Conservation (phyloP, 1,140 invertebrate species). For the Epicauta chinensis region DNA sequence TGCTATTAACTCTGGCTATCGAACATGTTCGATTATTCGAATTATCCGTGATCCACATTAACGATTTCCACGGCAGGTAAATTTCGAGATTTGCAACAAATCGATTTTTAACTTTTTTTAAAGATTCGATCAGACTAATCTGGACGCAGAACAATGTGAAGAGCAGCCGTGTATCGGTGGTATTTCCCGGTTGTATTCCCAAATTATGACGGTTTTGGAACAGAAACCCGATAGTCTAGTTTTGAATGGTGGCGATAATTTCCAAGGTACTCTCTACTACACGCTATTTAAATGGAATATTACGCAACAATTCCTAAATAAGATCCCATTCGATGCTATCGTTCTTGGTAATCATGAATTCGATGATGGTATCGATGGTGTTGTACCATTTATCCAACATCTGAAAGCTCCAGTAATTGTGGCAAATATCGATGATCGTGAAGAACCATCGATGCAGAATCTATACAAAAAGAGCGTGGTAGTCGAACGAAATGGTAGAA, state of each 20-base stretch:
- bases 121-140: slow-evolving; percentile 64
- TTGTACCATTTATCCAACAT: slow-evolving; percentile 61
- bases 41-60: slow-evolving; percentile 68
- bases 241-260: slow-evolving; percentile 78
- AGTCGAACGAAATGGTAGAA: slow-evolving; percentile 48
- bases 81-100: too few species aligned
- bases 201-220: slow-evolving; percentile 47
- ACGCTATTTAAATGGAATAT: slow-evolving; percentile 68
- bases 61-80: slow-evolving; percentile 73
- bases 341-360: slow-evolving; percentile 85
- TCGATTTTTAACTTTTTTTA: slow-evolving; percentile 36
- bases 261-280: slow-evolving; percentile 82
- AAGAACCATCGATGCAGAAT: slow-evolving; percentile 57
- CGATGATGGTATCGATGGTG: slow-evolving; percentile 58
- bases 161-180: slow-evolving; percentile 62
- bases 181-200: slow-evolving; percentile 58
- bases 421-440: slow-evolving; percentile 64
- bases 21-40: slow-evolving; percentile 42
- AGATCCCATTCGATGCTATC: slow-evolving; percentile 71
- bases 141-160: slow-evolving; percentile 53
- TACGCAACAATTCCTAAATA: slow-evolving; percentile 67
- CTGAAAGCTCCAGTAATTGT: slow-evolving; percentile 59
- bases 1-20: too few species aligned
- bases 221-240: slow-evolving; percentile 58
- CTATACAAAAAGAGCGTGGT: slow-evolving; percentile 53